Evolutionary conservation across 2,888 invertebrate species (phyloP).

Genomic region (Zygaena filipendulae): DNA sequence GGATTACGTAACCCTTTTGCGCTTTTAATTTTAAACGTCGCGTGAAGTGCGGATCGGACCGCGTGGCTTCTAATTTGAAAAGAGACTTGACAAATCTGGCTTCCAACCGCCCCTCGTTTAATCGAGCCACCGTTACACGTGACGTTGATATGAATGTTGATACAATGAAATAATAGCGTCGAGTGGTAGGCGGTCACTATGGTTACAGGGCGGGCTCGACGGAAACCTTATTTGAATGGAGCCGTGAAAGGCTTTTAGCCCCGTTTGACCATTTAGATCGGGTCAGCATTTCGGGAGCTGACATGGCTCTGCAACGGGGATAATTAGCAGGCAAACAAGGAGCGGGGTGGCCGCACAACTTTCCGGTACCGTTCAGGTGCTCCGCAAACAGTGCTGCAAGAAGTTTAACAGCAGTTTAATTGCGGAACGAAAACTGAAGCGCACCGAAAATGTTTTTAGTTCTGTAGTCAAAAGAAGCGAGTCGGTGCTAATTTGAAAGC

Average conservation of each 20-base stretch:
- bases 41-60: slow-evolving; percentile 55
- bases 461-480: slow-evolving; percentile 54
- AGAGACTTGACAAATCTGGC: slow-evolving; percentile 64
- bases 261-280: slow-evolving; percentile 53
- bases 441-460: slow-evolving; percentile 59
- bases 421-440: slow-evolving; percentile 62
- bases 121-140: slow-evolving; percentile 51
- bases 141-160: slow-evolving; percentile 60
- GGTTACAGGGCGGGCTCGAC: slow-evolving; percentile 41
- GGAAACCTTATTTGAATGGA: slow-evolving; percentile 46
- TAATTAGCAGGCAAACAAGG: slow-evolving; percentile 67
- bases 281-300: slow-evolving; percentile 56
- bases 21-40: slow-evolving; percentile 66
- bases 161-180: slow-evolving; percentile 57
- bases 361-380: slow-evolving; percentile 58
- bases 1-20: slow-evolving; percentile 66
- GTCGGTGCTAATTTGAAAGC: slow-evolving; percentile 39
- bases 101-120: slow-evolving; percentile 58
- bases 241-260: slow-evolving; percentile 48
- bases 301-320: slow-evolving; percentile 42
- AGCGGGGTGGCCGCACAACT: slow-evolving; percentile 48
- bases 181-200: slow-evolving; percentile 56
- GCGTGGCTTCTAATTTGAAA: slow-evolving; percentile 58
- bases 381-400: slow-evolving; percentile 62
- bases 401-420: slow-evolving; percentile 68